A percentile compares a stretch with the other conserved stretches of the same genome.
These are phyloP conservation scores for Cosmia trapezina DNA, from an alignment of 2,888 invertebrate genomes.

Conservation along the genomic window DNA sequence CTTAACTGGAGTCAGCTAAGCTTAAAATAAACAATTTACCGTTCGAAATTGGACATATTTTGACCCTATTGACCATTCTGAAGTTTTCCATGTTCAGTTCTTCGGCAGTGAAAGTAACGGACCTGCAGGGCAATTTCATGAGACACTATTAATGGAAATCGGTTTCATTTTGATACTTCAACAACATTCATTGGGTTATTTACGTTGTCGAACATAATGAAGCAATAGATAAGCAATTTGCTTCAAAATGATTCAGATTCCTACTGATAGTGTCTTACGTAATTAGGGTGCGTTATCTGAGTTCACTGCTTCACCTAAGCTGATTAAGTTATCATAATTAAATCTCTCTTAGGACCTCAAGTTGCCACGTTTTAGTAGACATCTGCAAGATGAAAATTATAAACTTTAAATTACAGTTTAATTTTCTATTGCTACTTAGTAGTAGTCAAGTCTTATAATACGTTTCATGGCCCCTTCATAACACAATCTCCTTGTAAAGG, in stretches of 20 bases:
- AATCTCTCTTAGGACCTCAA: slow-evolving; percentile 11
- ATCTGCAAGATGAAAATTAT: slow-evolving; percentile 16
- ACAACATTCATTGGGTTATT: no score
- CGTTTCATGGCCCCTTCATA: not conserved
- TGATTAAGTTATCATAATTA: slow-evolving; percentile 18
- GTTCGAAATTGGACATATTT: no score
- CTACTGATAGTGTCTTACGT: no score
- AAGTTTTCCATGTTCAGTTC: not conserved
- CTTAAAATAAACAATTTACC: no score
- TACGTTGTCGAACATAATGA: no score
- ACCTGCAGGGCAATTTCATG: no score
- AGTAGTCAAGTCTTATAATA: not conserved
- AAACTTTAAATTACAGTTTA: slow-evolving; percentile 41
- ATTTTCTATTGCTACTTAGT: slow-evolving; percentile 27
- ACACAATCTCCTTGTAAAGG: not conserved
- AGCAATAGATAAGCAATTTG: no score
- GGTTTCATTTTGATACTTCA: no score
- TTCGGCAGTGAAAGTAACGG: no score
- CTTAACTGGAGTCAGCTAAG: no score
- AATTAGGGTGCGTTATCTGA: not conserved
- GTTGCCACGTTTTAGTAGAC: not conserved
- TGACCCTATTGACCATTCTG: not conserved
- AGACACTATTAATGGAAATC: no score
- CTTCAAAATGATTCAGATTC: no score
- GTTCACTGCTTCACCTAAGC: not conserved